Evolutionary conservation across 2,888 invertebrate species (phyloP).

Genomic region (Chrysodeixis includens): DNA sequence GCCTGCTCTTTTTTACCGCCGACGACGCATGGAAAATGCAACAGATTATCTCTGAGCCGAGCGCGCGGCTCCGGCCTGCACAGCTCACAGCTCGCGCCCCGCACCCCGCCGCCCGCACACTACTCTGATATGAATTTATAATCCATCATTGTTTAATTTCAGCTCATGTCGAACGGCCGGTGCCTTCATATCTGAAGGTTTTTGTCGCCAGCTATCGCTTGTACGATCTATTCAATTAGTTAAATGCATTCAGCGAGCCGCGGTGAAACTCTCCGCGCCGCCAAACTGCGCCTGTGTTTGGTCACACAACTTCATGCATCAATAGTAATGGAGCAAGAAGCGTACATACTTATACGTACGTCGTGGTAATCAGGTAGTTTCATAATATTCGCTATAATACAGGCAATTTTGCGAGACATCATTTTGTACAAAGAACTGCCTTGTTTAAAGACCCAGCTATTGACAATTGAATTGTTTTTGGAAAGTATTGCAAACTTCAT

Average conservation of each 20-base stretch:
- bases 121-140: conserved; percentile 56
- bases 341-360: neutral
- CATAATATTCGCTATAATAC: neutral
- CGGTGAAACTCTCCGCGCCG: conserved; percentile 22
- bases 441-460: too few species aligned
- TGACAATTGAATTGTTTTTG: too few species aligned
- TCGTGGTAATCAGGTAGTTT: neutral
- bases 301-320: conserved; percentile 5
- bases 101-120: conserved; percentile 21
- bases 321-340: neutral
- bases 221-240: conserved; percentile 56
- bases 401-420: neutral
- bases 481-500: too few species aligned
- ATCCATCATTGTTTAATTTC: conserved; percentile 57
- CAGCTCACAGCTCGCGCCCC: neutral
- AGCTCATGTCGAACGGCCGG: conserved; percentile 43
- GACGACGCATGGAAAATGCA: conserved; percentile 65
- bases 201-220: conserved; percentile 47
- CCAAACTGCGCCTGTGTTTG: conserved; percentile 1
- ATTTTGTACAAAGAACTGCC: too few species aligned
- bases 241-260: conserved; percentile 42
- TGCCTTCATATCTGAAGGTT: conserved; percentile 34
- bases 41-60: conserved; percentile 71
- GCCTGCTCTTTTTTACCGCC: conserved; percentile 65
- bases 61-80: conserved; percentile 28